Evolutionary conservation across 2,113 vertebrate genomes (phyloP).

Genomic region (Stegostoma tigrinum): DNA sequence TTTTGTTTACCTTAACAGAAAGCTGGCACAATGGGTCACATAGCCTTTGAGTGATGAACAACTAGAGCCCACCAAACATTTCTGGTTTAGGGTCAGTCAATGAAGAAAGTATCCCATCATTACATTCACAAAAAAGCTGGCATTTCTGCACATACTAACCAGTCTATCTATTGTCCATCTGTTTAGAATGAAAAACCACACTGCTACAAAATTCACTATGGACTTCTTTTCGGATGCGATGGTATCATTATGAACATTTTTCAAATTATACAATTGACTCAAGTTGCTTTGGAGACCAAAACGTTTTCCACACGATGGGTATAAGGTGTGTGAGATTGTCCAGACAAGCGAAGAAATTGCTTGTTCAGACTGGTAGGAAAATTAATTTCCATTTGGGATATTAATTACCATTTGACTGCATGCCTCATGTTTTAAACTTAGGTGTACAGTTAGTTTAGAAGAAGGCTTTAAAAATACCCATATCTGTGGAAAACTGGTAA

Average conservation of each 20-base stretch:
- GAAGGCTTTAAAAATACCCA: not conserved
- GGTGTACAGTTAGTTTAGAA: too few relatives aligned
- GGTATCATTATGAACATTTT: not conserved
- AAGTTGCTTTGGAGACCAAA: not conserved
- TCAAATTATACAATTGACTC: not conserved
- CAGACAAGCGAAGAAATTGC: not conserved
- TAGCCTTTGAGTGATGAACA: not conserved
- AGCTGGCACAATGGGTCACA: not conserved
- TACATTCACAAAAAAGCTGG: not conserved
- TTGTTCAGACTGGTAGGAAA: not conserved
- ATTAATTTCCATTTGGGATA: not conserved
- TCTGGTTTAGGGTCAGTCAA: not conserved
- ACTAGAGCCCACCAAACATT: not conserved
- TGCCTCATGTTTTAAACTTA: not conserved
- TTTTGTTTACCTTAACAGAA: not conserved
- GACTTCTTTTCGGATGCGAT: not conserved
- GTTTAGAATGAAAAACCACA: not conserved
- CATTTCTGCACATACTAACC: not conserved
- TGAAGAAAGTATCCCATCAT: not conserved
- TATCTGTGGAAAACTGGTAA: not conserved
- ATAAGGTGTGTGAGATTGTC: not conserved
- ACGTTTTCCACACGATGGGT: not conserved
- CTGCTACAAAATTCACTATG: not conserved
- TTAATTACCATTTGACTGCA: not conserved
- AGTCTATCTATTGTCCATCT: not conserved